Conservation (phyloP, 2,888 invertebrate species). For the Pterostichus niger region DNA sequence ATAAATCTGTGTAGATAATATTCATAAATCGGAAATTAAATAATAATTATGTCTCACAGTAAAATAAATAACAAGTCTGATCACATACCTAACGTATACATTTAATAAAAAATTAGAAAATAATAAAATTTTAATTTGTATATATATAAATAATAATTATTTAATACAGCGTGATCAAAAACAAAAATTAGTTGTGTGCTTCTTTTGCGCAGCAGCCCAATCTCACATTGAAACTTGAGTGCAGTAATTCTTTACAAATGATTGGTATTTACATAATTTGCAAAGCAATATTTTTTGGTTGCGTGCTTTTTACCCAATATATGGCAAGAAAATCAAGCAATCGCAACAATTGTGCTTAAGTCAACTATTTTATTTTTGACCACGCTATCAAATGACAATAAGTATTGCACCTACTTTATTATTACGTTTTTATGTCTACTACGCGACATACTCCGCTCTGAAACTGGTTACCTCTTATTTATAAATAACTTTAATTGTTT, state of each 20-base stretch:
- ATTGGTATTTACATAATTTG: constrained; percentile 29
- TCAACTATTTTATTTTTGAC: constrained; percentile 30
- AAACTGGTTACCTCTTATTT: constrained; percentile 2
- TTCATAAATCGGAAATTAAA: constrained; percentile 34
- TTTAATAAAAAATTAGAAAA: constrained; percentile 45
- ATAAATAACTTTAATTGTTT: constrained; percentile 19
- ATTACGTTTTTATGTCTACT: constrained; percentile 56
- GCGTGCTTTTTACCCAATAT: constrained; percentile 9
- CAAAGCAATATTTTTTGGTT: constrained; percentile 27
- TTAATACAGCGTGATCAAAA: constrained; percentile 54
- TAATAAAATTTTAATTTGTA: constrained; percentile 29
- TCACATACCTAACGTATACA: constrained; percentile 45
- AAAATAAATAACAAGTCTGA: constrained; percentile 52
- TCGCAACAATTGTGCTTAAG: constrained; percentile 13
- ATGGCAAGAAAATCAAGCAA: constrained; percentile 2
- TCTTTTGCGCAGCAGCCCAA: constrained; percentile 3
- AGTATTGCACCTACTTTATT: constrained; percentile 64
- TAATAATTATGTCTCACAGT: constrained; percentile 49
- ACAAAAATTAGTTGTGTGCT: constrained; percentile 1
- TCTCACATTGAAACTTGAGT: background rate
- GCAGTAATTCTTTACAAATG: background rate
- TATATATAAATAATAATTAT: constrained; percentile 31
- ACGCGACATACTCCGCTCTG: constrained; percentile 37
- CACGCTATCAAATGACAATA: constrained; percentile 50
- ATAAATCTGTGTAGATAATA: constrained; percentile 50